Evolutionary conservation across 2,113 vertebrate genomes (phyloP).

Genomic region (Mobula birostris): DNA sequence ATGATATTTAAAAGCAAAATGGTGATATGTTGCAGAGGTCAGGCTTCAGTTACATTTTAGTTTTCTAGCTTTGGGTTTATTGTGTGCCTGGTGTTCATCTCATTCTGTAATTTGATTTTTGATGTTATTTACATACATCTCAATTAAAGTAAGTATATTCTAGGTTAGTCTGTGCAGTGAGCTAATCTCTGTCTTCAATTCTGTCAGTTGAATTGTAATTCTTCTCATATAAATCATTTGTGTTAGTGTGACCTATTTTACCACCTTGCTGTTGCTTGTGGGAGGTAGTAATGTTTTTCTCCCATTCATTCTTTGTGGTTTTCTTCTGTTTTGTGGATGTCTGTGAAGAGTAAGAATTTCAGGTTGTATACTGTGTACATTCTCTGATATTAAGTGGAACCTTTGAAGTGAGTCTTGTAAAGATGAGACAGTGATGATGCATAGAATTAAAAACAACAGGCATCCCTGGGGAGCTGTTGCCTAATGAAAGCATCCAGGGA

Average conservation of each 20-base stretch:
- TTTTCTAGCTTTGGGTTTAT: neutral
- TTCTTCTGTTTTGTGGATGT: too few species aligned
- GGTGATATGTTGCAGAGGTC: neutral
- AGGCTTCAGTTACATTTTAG: neutral
- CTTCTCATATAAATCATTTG: neutral
- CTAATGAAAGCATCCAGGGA: neutral
- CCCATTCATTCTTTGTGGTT: too few species aligned
- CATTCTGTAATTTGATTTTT: neutral
- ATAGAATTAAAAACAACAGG: neutral
- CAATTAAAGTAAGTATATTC: neutral
- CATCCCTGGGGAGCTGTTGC: neutral
- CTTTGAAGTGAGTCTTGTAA: neutral
- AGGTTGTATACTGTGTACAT: too few species aligned
- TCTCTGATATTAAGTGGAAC: too few species aligned
- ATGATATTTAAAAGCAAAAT: neutral
- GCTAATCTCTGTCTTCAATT: neutral
- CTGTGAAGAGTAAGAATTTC: too few species aligned
- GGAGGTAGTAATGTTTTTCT: too few species aligned
- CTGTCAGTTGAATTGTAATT: neutral
- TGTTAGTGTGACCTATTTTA: neutral
- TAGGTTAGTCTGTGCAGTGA: neutral
- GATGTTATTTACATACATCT: neutral
- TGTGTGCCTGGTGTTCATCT: neutral
- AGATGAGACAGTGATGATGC: neutral
- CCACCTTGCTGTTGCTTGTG: neutral